Base-by-base conservation (phyloP, 1,140 invertebrate genomes). In the Drosophila pseudoobscura region DNA sequence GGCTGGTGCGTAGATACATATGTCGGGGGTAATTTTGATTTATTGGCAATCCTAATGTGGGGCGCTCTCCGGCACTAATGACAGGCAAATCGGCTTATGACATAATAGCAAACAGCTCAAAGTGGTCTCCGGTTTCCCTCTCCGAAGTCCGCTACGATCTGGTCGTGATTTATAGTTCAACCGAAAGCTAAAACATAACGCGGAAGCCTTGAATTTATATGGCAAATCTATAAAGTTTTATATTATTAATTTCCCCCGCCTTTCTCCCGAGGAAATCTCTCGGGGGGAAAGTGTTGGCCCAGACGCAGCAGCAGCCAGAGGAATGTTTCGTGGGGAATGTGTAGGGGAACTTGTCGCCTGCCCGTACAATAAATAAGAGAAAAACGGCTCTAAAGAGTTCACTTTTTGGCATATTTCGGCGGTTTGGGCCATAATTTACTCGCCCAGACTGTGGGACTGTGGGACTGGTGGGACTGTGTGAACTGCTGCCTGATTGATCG, bases 51-150 rank as follows among this genome's bases (percentile, higher is more conserved):
- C 76, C 70, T 71, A 73, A 72, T 76, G 69, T 55, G 46, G 41
- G 47, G 50, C 20, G n/a, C 26, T 64, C 65, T 75, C 47, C 58
- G 24, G 20, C 56, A 49, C 80, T 87, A 80, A 87, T 87, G 83
- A 87, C 78, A 70, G 41, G 20, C 69, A 77, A 85, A 85, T 85
- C 80, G 82, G 80, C 80, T 85, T 85, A 85, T 85, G 80, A 85
- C 74, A 85, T 87, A 85, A 85, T 87, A 49, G 47, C 51, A 52
- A 72, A 75, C 64, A 35, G 51, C 54, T 39, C 11, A 39, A 39
- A 39, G 35, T 39, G 35, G 35, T 52, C 55, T 69, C 52, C 26
- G 66, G 64, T 45, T 17, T 17, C 44, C 53, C 8, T 49, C 50
- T 8, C 41, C 22, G 15, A 44, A 35, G 35, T 52, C 55, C 20